phyloP scores from a whole-genome alignment of 1,140 invertebrate genomes.

The Pantala flavescens region DNA sequence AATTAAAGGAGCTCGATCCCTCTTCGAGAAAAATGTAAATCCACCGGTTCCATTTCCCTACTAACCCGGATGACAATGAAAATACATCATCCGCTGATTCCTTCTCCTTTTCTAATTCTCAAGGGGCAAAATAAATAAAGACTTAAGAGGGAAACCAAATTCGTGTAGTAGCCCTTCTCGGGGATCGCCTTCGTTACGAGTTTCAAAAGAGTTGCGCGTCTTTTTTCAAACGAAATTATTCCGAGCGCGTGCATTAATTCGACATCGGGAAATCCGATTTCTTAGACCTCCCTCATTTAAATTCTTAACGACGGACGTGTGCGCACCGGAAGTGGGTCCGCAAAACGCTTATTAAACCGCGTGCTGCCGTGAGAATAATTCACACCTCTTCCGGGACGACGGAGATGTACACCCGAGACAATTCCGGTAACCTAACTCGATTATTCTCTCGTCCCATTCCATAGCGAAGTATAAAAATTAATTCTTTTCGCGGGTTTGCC shows the following conservation, averaged over 20 bases:
- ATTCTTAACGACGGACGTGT: background rate
- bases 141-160: background rate
- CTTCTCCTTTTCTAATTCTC: background rate
- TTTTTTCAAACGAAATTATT: background rate
- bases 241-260: background rate
- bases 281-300: background rate
- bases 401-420: background rate
- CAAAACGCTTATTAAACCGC: constrained; percentile 1
- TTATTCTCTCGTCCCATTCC: background rate
- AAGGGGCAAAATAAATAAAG: background rate
- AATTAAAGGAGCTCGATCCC: too few species aligned
- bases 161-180: background rate
- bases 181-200: background rate
- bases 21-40: too few species aligned
- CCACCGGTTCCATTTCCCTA: background rate
- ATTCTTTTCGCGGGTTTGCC: background rate
- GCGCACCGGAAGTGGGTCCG: background rate
- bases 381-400: background rate
- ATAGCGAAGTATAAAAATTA: background rate
- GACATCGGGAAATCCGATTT: background rate
- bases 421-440: background rate
- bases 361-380: background rate
- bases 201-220: background rate
- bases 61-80: constrained; percentile 4
- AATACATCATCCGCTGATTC: background rate